phyloP scores from a whole-genome alignment of 2,797 vertebrate genomes.

The Chiloscyllium punctatum region DNA sequence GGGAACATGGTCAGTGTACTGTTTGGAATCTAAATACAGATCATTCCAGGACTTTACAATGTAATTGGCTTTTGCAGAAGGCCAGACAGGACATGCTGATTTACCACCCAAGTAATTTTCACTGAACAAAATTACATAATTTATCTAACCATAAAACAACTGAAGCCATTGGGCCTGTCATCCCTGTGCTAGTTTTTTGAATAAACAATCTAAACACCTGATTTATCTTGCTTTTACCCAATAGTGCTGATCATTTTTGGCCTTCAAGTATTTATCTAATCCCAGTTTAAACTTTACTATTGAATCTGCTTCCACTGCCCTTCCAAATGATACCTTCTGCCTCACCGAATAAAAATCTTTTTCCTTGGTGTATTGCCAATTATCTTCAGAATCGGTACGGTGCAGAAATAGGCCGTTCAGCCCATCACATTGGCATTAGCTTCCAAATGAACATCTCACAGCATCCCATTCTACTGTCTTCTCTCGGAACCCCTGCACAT shows the following conservation, averaged over 20 bases:
- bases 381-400: too few relatives aligned
- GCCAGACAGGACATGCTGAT: not conserved
- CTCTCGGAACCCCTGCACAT: too few relatives aligned
- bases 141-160: not conserved
- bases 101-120: not conserved
- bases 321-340: not conserved
- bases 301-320: not conserved
- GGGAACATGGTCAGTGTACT: not conserved
- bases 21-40: not conserved
- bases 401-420: too few relatives aligned
- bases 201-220: not conserved
- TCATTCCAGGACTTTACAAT: not conserved
- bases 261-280: not conserved
- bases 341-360: not conserved
- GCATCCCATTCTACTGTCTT: too few relatives aligned
- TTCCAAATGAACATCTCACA: too few relatives aligned
- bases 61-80: not conserved
- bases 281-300: not conserved
- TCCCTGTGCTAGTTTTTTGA: not conserved
- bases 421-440: too few relatives aligned
- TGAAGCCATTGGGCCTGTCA: not conserved
- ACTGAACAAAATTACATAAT: not conserved
- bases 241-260: not conserved
- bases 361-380: too few relatives aligned
- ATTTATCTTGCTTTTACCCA: not conserved